Base-by-base conservation (phyloP, 2,888 invertebrate genomes). In the Drosophila atroscutellata region DNA sequence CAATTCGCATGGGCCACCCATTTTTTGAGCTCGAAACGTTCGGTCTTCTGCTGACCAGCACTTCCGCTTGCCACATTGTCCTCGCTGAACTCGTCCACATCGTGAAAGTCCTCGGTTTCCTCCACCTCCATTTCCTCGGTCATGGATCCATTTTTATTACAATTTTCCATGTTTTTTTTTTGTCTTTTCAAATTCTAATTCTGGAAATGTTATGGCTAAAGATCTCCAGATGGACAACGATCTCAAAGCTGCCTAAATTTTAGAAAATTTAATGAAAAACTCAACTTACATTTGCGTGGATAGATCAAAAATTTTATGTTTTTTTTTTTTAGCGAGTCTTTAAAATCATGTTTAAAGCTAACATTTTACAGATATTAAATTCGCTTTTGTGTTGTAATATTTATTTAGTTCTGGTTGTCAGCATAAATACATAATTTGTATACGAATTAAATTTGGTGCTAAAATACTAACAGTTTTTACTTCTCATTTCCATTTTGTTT, bases 1-100 rank as follows among this genome's bases (percentile, higher is more conserved):
- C 99, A 99, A 18, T 99, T 94, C 37, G 99, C 99, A 24, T 99
- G 99, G 55, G 99, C 99, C 94, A 99, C 99, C 99, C 99, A 99
- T 97, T 99, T 99, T 94, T 98, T 98, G 0, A 99, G 98, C 95
- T 98, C 98, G 92, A 99, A 99, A 91, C 99, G 95, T 92, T 99
- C 98, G 93, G 97, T 97, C 89, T 97, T 91, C 96, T 96, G 91
- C 96, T 96, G n/a, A 96, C 96, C 75, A 96, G 96, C 68, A 96
- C 96, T 77, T 96, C 96, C 66, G 0, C 74, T 61, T 0, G 73
- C 67, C 11, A 58, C 37, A 24, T 84, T 80, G 26, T 90, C 84
- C 45, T 86, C 87, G 37, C 80, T 72, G 50, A 81, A 83, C 56
- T 86, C 89, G 5, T 83, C 79, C 30, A 69, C 26, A n/a, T 97